Percentiles rank a stretch among this genome's conserved stretches.
Evolutionary conservation across 2,797 vertebrate genomes (phyloP).

Genomic region (Mormyrus hasselquistii): DNA sequence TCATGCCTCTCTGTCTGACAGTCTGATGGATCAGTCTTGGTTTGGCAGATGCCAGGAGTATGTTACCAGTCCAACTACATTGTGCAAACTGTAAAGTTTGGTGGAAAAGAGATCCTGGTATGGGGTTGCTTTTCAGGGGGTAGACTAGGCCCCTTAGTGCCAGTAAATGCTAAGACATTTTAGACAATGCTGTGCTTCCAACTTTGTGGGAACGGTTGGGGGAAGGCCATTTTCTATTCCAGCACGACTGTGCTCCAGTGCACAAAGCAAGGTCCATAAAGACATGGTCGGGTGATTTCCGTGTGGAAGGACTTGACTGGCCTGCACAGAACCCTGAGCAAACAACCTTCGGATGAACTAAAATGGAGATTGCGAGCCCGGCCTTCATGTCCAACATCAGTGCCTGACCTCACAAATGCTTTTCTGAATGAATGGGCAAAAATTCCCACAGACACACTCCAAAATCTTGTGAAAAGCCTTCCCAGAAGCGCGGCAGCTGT

Average conservation of each 20-base stretch:
- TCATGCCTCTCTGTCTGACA: neutral
- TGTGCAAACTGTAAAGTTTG: neutral
- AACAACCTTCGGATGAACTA: neutral
- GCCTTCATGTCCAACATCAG: neutral
- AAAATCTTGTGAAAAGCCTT: neutral
- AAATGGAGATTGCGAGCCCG: neutral
- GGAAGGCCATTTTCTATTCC: neutral
- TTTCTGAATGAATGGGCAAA: neutral
- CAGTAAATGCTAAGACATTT: neutral
- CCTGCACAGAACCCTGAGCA: neutral
- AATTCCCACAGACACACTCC: neutral
- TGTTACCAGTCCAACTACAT: neutral
- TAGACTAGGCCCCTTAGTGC: neutral
- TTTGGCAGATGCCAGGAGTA: neutral
- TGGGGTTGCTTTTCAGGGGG: neutral
- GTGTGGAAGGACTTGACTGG: neutral
- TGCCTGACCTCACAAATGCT: neutral
- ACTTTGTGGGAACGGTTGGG: neutral
- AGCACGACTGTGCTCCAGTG: neutral
- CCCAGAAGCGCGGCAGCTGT: neutral
- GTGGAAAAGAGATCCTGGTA: neutral
- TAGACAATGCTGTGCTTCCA: neutral
- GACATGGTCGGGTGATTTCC: neutral
- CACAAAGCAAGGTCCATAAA: neutral
- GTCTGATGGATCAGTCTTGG: neutral